phyloP scores from a whole-genome alignment of 2,888 invertebrate species.

The Apamea crenata region DNA sequence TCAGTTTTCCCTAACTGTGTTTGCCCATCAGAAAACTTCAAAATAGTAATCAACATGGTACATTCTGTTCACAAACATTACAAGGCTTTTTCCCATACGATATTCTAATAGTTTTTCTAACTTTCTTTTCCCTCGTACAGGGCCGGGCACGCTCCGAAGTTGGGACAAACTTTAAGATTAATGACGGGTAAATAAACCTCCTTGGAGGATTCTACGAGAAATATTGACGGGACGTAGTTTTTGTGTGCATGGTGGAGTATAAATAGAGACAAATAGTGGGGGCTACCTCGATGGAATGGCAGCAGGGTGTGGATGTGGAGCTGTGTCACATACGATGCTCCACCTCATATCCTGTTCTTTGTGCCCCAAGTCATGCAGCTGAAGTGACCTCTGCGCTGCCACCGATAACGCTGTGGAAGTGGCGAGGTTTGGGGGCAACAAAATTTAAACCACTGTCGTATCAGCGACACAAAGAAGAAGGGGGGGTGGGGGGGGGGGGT shows the following conservation, averaged over 20 bases:
- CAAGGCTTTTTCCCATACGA: constrained; percentile 25
- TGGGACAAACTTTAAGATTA: constrained; percentile 65
- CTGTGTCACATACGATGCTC: neutral
- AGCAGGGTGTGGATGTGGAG: neutral
- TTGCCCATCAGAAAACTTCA: neutral
- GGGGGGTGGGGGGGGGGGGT: too few relatives aligned
- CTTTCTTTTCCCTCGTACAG: constrained; percentile 43
- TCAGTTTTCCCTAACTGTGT: neutral
- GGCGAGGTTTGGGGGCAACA: too few relatives aligned
- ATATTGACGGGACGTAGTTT: constrained; percentile 33
- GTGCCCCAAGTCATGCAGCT: neutral
- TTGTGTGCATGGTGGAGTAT: neutral
- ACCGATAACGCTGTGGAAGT: neutral
- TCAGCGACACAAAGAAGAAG: too few relatives aligned
- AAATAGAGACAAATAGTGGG: neutral
- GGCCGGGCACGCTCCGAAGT: constrained; percentile 60
- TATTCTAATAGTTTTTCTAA: constrained; percentile 52
- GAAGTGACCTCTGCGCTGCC: too few relatives aligned
- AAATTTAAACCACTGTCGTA: too few relatives aligned
- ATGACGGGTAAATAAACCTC: constrained; percentile 66
- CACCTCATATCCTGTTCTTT: neutral
- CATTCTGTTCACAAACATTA: constrained; percentile 33
- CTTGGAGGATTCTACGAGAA: constrained; percentile 36
- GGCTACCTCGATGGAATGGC: neutral
- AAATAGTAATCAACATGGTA: neutral